Conservation (phyloP, 2,888 invertebrate genomes). For the Drosophila nigricruria region DNA sequence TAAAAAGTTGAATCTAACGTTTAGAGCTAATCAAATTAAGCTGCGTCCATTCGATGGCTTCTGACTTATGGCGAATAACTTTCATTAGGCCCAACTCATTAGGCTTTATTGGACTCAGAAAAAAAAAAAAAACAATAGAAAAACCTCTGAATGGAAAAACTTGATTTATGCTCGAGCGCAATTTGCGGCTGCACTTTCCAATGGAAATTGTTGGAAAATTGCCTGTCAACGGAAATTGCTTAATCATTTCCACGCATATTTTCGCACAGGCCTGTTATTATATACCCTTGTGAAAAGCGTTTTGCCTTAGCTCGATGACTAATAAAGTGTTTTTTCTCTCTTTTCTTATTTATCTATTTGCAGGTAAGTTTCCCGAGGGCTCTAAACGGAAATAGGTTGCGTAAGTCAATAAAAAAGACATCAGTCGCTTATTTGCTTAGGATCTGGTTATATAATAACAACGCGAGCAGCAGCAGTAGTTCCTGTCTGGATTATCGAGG, state of each 20-base stretch:
- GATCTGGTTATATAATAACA: conserved; percentile 55
- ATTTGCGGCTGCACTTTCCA: conserved; percentile 22
- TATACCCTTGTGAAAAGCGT: conserved; percentile 56
- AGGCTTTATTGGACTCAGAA: conserved; percentile 29
- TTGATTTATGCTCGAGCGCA: conserved; percentile 47
- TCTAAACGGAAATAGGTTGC: conserved; percentile 64
- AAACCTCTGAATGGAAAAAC: conserved; percentile 55
- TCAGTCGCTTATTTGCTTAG: conserved; percentile 62
- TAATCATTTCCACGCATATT: conserved; percentile 70
- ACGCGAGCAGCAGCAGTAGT: neutral
- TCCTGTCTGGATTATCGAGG: conserved; percentile 37
- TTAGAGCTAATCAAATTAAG: conserved; percentile 4
- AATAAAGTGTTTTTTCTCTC: conserved; percentile 42
- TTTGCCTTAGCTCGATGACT: conserved; percentile 48
- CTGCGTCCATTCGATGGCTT: neutral
- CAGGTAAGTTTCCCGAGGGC: conserved; percentile 65
- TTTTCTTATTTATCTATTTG: conserved; percentile 41
- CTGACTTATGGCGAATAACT: conserved; percentile 17
- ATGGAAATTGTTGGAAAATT: conserved; percentile 30
- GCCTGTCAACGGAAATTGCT: conserved; percentile 73
- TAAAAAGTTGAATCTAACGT: neutral
- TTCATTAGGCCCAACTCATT: conserved; percentile 31
- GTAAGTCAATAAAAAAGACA: conserved; percentile 69
- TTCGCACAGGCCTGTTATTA: conserved; percentile 39
- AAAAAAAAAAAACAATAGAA: conserved; percentile 11